Evolutionary conservation across 2,888 invertebrate species (phyloP), one percentile per base, ranked within the genome.

Genomic region (Slavum lentiscoides): DNA sequence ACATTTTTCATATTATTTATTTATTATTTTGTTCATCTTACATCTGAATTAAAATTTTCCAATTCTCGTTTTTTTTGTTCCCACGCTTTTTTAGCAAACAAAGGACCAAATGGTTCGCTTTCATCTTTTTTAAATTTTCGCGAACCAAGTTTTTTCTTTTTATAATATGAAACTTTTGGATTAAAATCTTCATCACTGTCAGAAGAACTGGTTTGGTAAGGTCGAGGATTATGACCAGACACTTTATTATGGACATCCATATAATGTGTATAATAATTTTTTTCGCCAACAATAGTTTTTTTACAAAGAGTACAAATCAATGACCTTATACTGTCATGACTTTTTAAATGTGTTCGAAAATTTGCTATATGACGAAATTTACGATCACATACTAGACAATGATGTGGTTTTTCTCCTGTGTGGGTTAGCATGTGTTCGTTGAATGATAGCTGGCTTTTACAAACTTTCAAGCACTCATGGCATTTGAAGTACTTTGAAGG

Each of bases 291-390:
- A 70, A 80, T 80, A 39, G 77, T 80, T 76, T 82, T 76, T 55
- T 5, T 53, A 49, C 82, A 82, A 15, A 77, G 37, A 58, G 76
- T 72, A 72, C 82, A 82, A 58, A 74, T 53, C 2, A 82, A 74
- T 37, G 74, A 55, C 15, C 39, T 74, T 43, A 69, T 19, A 0
- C 85, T 86, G 2, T 86, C 87, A 82, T 87, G 87, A 21, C 86
- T 85, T 39, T 86, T 84, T 80, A 86, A 86, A 74, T 85, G 85
- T 30, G 84, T 83, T 59, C 83, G 84, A 19, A 85, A 83, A 13
- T 83, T 82, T 19, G 77, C 82, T 75, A 83, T 84, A 53, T 83
- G 84, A 23, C 83, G 82, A 62, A 85, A 84, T 62, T 83, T 83
- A 74, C 84, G 84, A 37, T 83, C 83, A 76, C 85, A 85, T 49